Base-by-base conservation (phyloP, 2,888 invertebrate genomes). In the Neoitamus cyanurus region DNA sequence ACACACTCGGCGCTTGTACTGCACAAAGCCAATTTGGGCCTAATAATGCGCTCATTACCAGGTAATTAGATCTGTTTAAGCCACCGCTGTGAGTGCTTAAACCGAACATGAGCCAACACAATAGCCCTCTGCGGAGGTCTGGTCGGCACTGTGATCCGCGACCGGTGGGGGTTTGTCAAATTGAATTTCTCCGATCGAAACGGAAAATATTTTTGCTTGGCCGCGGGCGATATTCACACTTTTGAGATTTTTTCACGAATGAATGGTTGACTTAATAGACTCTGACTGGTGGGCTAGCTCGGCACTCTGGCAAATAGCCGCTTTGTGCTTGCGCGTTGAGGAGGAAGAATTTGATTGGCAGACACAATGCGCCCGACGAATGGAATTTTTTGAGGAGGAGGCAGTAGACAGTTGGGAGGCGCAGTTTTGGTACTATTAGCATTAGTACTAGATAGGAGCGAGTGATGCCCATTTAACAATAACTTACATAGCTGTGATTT, bases 61-160 rank as follows among this genome's bases (percentile, higher is more conserved):
- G 72, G 72, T 83, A 83, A 83, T 83, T 83, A 83, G 83, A 83
- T 83, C 83, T 83, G 15, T 72, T 83, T 83, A 72, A 72, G 46
- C 83, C 46, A 30, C 83, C 48, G 83, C 83, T 83, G 83, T 15
- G 83, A 83, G 31, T 31, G 31, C 42, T 83, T 83, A 72, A 42
- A 20, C 15, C 72, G 83, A 72, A 15, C 69, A 70, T 46, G 34
- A 48, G 31, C 34, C 31, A 2, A 28, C 58, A 78, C 78, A 78
- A 78, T 48, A 15, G 73, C 20, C 3, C 48, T 9, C 31, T 9
- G 31, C 37, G 58, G 58, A n/a, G 42, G 15, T 15, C 5, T 13
- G n/a, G 5, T 15, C 42, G 6, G 1, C n/a, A 4, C 28, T 30
- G 13, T n/a, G 72, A 72, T 72, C 75, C 46, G 11, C n/a, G n/a